Evolutionary conservation across 1,140 invertebrate genomes (phyloP).

Genomic region (Andrena cerasifolii): DNA sequence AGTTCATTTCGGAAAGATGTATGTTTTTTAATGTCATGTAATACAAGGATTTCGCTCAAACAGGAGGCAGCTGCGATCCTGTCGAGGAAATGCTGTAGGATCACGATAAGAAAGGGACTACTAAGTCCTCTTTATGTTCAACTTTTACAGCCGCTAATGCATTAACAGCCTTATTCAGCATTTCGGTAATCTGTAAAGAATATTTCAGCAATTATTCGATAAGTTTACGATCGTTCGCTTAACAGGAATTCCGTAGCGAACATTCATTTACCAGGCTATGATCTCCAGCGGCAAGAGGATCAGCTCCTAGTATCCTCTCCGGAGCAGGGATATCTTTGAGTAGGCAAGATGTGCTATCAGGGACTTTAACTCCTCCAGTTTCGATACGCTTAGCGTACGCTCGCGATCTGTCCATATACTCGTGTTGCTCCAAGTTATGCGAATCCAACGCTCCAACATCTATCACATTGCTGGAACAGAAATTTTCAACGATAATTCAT

Average conservation of each 20-base stretch:
- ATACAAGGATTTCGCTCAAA: constrained; percentile 41
- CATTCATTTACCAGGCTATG: constrained; percentile 82
- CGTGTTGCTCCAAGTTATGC: constrained; percentile 90
- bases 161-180: constrained; percentile 86
- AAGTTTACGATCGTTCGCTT: neutral
- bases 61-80: constrained; percentile 39
- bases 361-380: constrained; percentile 79
- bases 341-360: constrained; percentile 78
- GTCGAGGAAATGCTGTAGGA: constrained; percentile 49
- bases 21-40: constrained; percentile 10
- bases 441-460: constrained; percentile 91
- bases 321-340: constrained; percentile 85
- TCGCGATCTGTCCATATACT: constrained; percentile 89
- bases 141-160: constrained; percentile 88
- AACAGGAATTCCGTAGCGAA: constrained; percentile 40
- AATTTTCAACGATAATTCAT: neutral
- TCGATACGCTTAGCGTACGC: constrained; percentile 86
- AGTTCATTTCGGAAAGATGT: constrained; percentile 28
- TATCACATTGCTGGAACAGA: constrained; percentile 89
- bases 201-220: neutral
- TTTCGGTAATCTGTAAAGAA: constrained; percentile 84
- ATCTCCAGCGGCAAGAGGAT: constrained; percentile 82
- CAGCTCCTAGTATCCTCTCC: constrained; percentile 83
- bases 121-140: constrained; percentile 91
- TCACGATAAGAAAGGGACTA: constrained; percentile 87